Base-by-base conservation (phyloP, 2,113 vertebrate genomes). In the Steatornis caripensis region DNA sequence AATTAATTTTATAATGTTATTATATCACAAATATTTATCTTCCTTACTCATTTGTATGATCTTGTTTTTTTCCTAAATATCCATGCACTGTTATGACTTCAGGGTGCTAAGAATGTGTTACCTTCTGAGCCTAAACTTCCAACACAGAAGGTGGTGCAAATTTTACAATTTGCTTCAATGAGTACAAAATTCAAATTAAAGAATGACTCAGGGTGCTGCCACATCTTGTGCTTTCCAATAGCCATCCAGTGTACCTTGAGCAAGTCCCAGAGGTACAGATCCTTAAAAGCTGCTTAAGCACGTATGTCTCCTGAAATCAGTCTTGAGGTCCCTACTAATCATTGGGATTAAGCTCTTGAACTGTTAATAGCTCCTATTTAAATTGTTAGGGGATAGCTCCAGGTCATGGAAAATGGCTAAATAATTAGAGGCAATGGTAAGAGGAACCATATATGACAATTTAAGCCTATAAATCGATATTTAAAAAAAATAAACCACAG, bases 1-100 rank as follows among this genome's bases (percentile, higher is more conserved):
- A 76, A 96, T 93, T 91, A 93, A 92, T 55, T 93, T 93, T 83
- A 93, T 60, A 43, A 80, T 90, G n/a, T 87, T 72, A 91, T 34
- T 93, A 14, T 91, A 87, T 64, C 90, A 93, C 79, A 96, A 98
- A 96, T 91, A 95, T 62, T 75, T 71, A 62, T 75, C 39, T 62
- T 72, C n/a, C 12, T 9, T 86, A 89, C 65, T 97, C 62, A 91
- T 74, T 97, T 68, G 32, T 93, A 93, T 76, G 27, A 72, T 57
- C 79, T 91, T 70, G 43, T 26, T 89, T 75, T 66, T 89, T 93
- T 70, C 78, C 83, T 90, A 93, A 94, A 88, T 19, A 3, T 71
- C 69, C 74, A 89, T 92, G 85, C 61, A 90, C 36, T 66, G 14
- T 87, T 81, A 61, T 8, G 66, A 11, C 22, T 83, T 82, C 53